These are phyloP conservation scores for Chrysolina americana DNA, from an alignment of 2,888 invertebrate species.

Conservation along the genomic window DNA sequence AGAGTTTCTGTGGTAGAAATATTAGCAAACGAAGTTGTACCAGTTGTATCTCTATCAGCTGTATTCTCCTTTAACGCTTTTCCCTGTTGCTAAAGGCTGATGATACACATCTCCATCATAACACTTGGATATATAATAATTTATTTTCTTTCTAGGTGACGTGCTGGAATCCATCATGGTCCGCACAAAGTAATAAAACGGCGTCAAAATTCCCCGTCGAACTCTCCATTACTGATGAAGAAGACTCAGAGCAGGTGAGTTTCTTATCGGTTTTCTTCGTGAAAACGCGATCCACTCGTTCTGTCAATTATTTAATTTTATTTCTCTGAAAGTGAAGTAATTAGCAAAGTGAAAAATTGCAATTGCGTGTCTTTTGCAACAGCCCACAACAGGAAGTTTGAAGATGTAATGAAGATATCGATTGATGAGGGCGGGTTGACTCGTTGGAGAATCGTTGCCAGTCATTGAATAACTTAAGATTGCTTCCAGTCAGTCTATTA, in stretches of 20 bases:
- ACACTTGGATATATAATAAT: constrained; percentile 4
- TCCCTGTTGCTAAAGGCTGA: no score
- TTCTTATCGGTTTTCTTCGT: constrained; percentile 34
- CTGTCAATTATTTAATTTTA: constrained; percentile 43
- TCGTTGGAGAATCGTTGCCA: background rate
- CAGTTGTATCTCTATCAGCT: no score
- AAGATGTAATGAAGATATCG: background rate
- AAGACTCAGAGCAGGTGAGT: constrained; percentile 62
- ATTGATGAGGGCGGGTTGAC: background rate
- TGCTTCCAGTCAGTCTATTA: no score
- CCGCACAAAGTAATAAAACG: constrained; percentile 58
- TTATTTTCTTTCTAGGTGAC: constrained; percentile 58
- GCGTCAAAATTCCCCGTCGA: constrained; percentile 56
- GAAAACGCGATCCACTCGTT: constrained; percentile 57
- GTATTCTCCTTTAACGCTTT: no score
- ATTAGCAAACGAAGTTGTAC: no score
- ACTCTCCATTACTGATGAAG: constrained; percentile 53
- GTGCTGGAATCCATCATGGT: constrained; percentile 56
- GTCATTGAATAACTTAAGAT: background rate
- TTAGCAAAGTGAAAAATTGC: background rate
- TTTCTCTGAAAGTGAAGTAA: constrained; percentile 15
- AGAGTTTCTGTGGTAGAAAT: no score
- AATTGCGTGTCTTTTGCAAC: background rate
- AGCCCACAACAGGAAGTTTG: background rate
- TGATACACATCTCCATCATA: background rate